phyloP scores from a whole-genome alignment of 2,797 vertebrate genomes.

The Columba guinea region DNA sequence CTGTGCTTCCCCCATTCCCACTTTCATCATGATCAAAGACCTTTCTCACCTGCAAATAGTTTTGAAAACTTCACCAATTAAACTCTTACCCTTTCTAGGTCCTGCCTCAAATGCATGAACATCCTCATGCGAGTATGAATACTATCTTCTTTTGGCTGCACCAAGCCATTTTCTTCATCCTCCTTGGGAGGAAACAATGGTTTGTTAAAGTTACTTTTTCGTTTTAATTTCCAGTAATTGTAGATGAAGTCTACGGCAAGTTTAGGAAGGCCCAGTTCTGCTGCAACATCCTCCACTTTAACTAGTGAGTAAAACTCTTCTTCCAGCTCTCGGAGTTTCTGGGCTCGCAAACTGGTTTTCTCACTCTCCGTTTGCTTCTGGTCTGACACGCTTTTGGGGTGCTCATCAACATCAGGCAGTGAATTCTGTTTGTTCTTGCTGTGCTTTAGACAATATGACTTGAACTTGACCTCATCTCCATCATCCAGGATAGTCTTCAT shows the following conservation, averaged over 20 bases:
- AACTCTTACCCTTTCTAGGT: conserved; percentile 92
- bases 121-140: conserved; percentile 99
- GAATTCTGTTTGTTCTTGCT: conserved; percentile 86
- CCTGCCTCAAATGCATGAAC: conserved; percentile 99
- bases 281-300: conserved; percentile 85
- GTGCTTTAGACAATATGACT: conserved; percentile 96
- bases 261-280: conserved; percentile 81
- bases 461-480: conserved; percentile 97
- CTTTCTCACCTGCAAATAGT: background rate
- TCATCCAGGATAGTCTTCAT: conserved; percentile 99
- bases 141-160: conserved; percentile 95
- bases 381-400: conserved; percentile 79
- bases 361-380: conserved; percentile 85
- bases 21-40: background rate
- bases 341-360: conserved; percentile 90
- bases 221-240: conserved; percentile 98
- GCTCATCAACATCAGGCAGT: conserved; percentile 69
- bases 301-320: conserved; percentile 94
- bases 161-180: conserved; percentile 90
- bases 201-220: conserved; percentile 94
- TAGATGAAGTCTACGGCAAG: conserved; percentile 91
- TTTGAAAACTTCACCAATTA: background rate
- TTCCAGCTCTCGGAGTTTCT: conserved; percentile 94
- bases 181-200: conserved; percentile 94
- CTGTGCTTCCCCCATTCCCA: background rate